These are phyloP conservation scores for Folsomia candida DNA, from an alignment of 2,888 invertebrate genomes.

Conservation along the genomic window DNA sequence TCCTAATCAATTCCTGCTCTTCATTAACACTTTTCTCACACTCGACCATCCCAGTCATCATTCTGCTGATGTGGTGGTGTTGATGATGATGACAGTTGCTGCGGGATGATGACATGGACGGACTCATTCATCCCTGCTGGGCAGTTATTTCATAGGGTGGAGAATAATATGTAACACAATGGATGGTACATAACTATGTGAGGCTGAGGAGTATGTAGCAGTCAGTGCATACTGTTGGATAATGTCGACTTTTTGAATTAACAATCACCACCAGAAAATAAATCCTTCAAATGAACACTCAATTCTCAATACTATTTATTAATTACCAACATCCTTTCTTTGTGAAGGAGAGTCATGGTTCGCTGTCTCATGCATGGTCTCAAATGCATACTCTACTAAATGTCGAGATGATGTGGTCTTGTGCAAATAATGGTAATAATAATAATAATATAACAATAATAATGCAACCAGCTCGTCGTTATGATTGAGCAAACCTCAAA, in stretches of 20 bases:
- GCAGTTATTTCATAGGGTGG: too few relatives aligned
- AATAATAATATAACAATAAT: too few relatives aligned
- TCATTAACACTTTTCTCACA: conserved; percentile 32
- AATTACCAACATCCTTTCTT: neutral
- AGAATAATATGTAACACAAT: too few relatives aligned
- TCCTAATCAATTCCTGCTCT: conserved; percentile 32
- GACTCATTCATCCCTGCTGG: neutral
- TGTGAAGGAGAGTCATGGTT: neutral
- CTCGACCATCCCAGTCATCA: neutral
- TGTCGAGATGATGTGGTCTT: neutral
- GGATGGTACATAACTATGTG: too few relatives aligned
- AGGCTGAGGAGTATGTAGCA: neutral
- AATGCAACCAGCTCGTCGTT: too few relatives aligned
- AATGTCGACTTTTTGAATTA: neutral
- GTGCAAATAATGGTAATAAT: neutral
- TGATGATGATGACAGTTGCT: neutral
- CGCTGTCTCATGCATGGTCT: too few relatives aligned
- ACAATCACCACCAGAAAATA: neutral
- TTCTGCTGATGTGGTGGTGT: neutral
- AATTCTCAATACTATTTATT: neutral
- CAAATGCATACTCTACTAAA: too few relatives aligned
- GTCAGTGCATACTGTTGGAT: neutral
- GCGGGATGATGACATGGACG: too few relatives aligned
- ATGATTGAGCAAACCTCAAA: neutral
- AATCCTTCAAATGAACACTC: neutral